Evolutionary conservation across 2,888 invertebrate species (phyloP), one percentile per base, ranked within the genome.

Genomic region (Acleris cristana): DNA sequence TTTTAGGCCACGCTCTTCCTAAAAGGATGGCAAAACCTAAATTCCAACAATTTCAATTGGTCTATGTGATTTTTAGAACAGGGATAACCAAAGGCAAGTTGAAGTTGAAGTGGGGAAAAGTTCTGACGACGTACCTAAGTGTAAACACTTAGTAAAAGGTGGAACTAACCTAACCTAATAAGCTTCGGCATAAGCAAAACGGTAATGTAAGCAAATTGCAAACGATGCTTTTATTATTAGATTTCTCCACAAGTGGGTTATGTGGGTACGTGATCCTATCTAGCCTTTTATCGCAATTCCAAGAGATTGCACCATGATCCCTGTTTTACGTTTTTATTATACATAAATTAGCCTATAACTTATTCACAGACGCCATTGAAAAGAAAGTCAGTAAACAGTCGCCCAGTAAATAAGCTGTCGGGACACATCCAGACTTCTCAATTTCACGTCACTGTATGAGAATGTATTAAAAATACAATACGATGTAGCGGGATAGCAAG

Each of bases 381-480:
- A 66, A 52, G 57, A 62, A 62, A 62, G 62, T 52, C 44, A 18
- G 34, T 34, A 55, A 60, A 60, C 30, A 53, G n/a, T 18, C 14
- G 40, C 5, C 14, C 18, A 21, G 23, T 16, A 2, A 48, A 54
- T 59, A 16, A 16, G 44, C 30, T n/a, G 34, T 49, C 49, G 16
- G 34, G 26, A 26, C 30, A 34, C 19, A 40, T 48, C 26, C 19
- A 14, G 14, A 16, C 18, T 2, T 5, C 14, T 30, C 6, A 3
- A 55, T n/a, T 34, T 48, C 12, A 1, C 16, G 6, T 1, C 7
- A 59, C 2, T n/a, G 57, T 16, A n/a, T n/a, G n/a, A n/a, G 2
- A 16, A n/a, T 53, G n/a, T 14, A 19, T 19, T 23, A 23, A 23
- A 23, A 21, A n/a, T n/a, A n/a, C n/a, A 26, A 6, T 26, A 26